These are phyloP conservation scores for Poecilobothrus nobilitatus DNA, from an alignment of 2,888 invertebrate genomes.

Conservation along the genomic window DNA sequence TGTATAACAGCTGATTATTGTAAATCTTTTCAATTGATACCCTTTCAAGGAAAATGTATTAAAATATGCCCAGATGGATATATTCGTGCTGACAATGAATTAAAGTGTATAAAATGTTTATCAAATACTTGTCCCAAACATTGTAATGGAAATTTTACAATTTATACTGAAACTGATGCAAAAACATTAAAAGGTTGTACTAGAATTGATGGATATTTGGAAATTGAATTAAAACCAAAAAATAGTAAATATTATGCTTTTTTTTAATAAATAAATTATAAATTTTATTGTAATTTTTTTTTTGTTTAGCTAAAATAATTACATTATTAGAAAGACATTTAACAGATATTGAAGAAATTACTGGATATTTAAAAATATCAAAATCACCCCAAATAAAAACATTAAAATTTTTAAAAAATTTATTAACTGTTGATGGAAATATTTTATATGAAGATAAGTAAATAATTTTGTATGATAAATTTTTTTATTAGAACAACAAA, in stretches of 20 bases:
- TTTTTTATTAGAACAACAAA: no score
- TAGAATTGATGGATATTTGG: constrained; percentile 58
- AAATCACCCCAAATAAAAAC: constrained; percentile 54
- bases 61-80: constrained; percentile 52
- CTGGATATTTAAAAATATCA: constrained; percentile 56
- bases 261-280: constrained; percentile 16
- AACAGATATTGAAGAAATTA: constrained; percentile 54
- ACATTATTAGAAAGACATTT: constrained; percentile 52
- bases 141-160: constrained; percentile 46
- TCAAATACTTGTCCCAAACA: constrained; percentile 33
- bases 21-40: background rate
- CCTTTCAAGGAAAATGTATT: constrained; percentile 45
- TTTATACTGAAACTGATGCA: constrained; percentile 48
- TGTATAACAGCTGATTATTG: constrained; percentile 7
- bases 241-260: constrained; percentile 26
- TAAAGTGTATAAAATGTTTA: constrained; percentile 35
- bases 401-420: constrained; percentile 56
- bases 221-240: constrained; percentile 45
- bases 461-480: constrained; percentile 10
- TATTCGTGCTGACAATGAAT: background rate
- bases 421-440: constrained; percentile 55
- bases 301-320: constrained; percentile 30
- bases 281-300: background rate
- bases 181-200: constrained; percentile 57
- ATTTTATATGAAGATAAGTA: constrained; percentile 32